phyloP scores from a whole-genome alignment of 1,140 invertebrate species.

The Orussus abietinus region DNA sequence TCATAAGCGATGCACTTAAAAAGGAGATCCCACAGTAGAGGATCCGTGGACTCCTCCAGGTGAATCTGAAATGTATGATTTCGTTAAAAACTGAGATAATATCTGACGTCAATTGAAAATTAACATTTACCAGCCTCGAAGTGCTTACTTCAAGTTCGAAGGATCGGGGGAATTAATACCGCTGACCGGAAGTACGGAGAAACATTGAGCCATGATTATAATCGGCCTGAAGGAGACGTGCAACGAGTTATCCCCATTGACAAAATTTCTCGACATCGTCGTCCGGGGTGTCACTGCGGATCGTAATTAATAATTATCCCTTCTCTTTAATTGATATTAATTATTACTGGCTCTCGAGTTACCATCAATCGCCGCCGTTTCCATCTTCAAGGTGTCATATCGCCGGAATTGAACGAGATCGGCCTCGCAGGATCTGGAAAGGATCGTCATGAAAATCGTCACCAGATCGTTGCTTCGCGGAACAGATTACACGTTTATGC shows the following conservation, averaged over 20 bases:
- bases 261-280: constrained; percentile 22
- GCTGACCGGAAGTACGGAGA: constrained; percentile 50
- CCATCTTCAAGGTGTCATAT: constrained; percentile 17
- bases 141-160: constrained; percentile 39
- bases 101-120: constrained; percentile 4
- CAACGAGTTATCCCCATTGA: constrained; percentile 38
- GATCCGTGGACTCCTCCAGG: constrained; percentile 45
- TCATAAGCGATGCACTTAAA: constrained; percentile 27
- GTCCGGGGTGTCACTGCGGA: constrained; percentile 27
- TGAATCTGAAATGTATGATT: constrained; percentile 38
- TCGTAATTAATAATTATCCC: too few species aligned
- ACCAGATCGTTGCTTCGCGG: too few species aligned
- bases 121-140: not conserved
- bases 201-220: constrained; percentile 49
- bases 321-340: too few species aligned
- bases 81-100: constrained; percentile 9
- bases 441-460: too few species aligned
- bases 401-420: constrained; percentile 15
- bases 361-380: constrained; percentile 21
- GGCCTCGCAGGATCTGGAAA: too few species aligned
- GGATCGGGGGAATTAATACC: constrained; percentile 43
- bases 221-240: constrained; percentile 47
- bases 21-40: constrained; percentile 38
- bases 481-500: too few species aligned
- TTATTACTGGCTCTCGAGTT: too few species aligned